Conservation (phyloP, 2,113 vertebrate genomes). For the Anolis carolinensis region DNA sequence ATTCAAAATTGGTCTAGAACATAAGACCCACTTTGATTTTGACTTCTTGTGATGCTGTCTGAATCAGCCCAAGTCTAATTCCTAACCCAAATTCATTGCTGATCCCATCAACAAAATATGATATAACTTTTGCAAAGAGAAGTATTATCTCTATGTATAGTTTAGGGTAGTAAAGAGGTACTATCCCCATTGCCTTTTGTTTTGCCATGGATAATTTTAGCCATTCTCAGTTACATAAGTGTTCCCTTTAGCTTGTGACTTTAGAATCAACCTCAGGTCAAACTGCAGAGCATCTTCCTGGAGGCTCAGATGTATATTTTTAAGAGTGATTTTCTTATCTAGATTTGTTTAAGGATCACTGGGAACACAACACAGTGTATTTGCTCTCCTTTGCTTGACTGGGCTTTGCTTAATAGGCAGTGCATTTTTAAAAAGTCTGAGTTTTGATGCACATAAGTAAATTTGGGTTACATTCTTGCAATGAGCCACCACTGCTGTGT, state of each 20-base stretch:
- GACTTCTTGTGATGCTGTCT: background rate
- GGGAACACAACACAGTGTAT: conserved; percentile 1
- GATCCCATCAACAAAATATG: background rate
- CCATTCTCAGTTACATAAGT: conserved; percentile 54
- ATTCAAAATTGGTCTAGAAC: background rate
- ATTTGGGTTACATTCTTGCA: conserved; percentile 17
- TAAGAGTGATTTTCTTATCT: conserved; percentile 44
- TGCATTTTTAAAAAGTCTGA: background rate
- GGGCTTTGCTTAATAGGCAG: conserved; percentile 25
- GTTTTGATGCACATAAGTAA: conserved; percentile 20
- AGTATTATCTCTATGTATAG: background rate
- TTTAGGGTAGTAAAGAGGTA: conserved; percentile 11
- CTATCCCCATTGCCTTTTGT: conserved; percentile 48
- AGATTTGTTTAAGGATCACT: conserved; percentile 34
- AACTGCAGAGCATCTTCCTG: conserved; percentile 45
- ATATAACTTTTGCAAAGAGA: background rate
- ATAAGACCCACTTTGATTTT: background rate
- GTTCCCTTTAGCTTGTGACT: conserved; percentile 63
- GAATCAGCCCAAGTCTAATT: too few species aligned
- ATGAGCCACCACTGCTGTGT: background rate
- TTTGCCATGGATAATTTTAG: conserved; percentile 57
- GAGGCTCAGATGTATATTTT: conserved; percentile 51
- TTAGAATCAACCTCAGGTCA: conserved; percentile 64
- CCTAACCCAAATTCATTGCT: background rate
- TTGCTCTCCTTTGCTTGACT: background rate